Evolutionary conservation across 2,888 invertebrate genomes (phyloP), one percentile per base, ranked within the genome.

Genomic region (Lasioglossum villosulum): DNA sequence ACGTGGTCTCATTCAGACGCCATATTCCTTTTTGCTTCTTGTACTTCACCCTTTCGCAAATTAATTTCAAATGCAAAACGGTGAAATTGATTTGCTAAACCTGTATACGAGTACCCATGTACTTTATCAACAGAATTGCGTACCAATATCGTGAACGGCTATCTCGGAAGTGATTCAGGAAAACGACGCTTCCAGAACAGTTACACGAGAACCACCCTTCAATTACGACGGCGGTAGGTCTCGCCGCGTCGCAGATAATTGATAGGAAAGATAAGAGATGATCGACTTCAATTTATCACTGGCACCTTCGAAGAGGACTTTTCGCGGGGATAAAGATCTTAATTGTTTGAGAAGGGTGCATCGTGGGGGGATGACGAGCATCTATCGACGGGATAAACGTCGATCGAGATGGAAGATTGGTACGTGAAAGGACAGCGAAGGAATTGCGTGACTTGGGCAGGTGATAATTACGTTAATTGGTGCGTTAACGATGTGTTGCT

Each of bases 291-390:
- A 83, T 85, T 73, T 73, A 76, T 83, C 74, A 68, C 0, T 4
- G 34, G 34, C 39, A 63, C 27, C 37, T 52, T 19, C n/a, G 27
- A 19, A 39, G 19, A 42, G 19, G 42, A 14, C 63, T 63, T 56
- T 34, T 37, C 19, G 4, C 52, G 37, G 19, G 56, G 45, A 84
- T 81, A 84, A 81, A 78, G 75, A 70, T 73, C 80, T 59, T 78
- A 84, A 84, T 86, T 84, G 75, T 86, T 86, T 78, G 71, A 66
- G 68, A 52, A 39, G 34, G 48, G 37, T 45, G 63, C 37, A 16
- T 37, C 19, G 48, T 12, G 14, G 71, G 42, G n/a, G 39, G n/a
- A 39, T 52, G 56, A 59, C 27, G 27, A 59, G n/a, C 59, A 59
- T 59, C 39, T 59, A 59, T 82, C 68, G 39, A 1, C 10, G 56